Evolutionary conservation across 2,797 vertebrate genomes (phyloP).

Genomic region (Kryptopterus vitreolus): DNA sequence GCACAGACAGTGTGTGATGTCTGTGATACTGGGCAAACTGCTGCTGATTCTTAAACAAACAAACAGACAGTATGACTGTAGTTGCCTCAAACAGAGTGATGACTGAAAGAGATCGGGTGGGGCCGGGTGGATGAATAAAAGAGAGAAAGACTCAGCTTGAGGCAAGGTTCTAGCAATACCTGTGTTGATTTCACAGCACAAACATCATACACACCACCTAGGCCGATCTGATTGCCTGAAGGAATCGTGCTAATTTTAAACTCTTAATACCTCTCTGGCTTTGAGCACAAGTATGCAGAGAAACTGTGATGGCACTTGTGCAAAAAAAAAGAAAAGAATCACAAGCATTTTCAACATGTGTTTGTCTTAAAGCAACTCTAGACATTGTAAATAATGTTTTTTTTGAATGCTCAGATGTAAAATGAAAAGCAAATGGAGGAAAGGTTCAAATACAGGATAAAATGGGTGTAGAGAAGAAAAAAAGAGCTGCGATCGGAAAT

Average conservation of each 20-base stretch:
- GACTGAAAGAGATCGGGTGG: not conserved
- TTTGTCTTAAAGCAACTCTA: slow-evolving; percentile 12
- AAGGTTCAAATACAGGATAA: slow-evolving; percentile 7
- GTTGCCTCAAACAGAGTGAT: not conserved
- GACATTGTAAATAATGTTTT: not conserved
- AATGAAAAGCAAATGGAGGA: slow-evolving; percentile 11
- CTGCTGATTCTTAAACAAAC: not conserved
- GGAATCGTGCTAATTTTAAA: slow-evolving; percentile 13
- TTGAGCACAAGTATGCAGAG: not conserved
- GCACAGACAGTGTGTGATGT: not conserved
- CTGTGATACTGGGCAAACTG: not conserved
- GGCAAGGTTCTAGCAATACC: not conserved
- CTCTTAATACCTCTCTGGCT: not conserved
- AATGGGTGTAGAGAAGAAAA: not conserved
- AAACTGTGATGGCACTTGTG: not conserved
- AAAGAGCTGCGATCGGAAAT: not conserved
- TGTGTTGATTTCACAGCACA: not conserved
- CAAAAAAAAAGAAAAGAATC: not conserved
- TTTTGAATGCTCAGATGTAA: not conserved
- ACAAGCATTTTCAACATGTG: slow-evolving; percentile 22
- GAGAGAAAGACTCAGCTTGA: not conserved
- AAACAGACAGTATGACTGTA: not conserved
- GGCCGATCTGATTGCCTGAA: not conserved
- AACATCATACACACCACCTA: not conserved
- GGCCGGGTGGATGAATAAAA: not conserved